Evolutionary conservation across 1,140 invertebrate genomes (phyloP).

Genomic region (Papilio polytes): DNA sequence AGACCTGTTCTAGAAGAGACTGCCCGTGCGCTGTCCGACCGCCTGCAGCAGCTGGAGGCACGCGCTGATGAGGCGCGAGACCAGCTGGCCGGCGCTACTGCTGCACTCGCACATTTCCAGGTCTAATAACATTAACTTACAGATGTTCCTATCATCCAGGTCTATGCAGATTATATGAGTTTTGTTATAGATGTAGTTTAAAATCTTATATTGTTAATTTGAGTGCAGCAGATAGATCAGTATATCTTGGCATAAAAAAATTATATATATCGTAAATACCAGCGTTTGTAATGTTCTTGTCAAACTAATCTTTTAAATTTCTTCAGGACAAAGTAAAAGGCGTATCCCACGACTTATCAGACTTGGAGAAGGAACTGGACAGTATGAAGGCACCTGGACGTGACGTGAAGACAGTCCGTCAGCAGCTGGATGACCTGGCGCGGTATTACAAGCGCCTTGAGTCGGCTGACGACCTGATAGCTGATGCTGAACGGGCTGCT

Average conservation of each 20-base stretch:
- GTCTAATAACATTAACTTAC: constrained; percentile 44
- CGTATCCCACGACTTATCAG: constrained; percentile 89
- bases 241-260: too few relatives aligned
- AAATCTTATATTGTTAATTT: too few relatives aligned
- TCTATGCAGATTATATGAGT: constrained; percentile 36
- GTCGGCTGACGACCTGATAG: constrained; percentile 88
- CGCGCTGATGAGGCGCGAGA: constrained; percentile 92
- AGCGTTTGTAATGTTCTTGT: background rate
- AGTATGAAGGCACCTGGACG: constrained; percentile 92
- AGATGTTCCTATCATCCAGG: constrained; percentile 83
- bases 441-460: constrained; percentile 88
- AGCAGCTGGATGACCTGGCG: constrained; percentile 92
- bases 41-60: constrained; percentile 90
- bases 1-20: constrained; percentile 89
- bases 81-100: constrained; percentile 93
- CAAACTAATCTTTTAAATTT: background rate
- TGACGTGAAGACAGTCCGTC: constrained; percentile 92
- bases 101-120: constrained; percentile 93
- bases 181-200: too few relatives aligned
- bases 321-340: constrained; percentile 91
- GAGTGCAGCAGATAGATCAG: too few relatives aligned
- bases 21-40: constrained; percentile 90
- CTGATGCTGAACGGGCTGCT: constrained; percentile 88
- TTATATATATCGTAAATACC: too few relatives aligned
- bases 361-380: constrained; percentile 93